Percentiles rank a stretch among this genome's conserved stretches.
Conservation (phyloP, 2,797 vertebrate species). For the Trachops cirrhosus region DNA sequence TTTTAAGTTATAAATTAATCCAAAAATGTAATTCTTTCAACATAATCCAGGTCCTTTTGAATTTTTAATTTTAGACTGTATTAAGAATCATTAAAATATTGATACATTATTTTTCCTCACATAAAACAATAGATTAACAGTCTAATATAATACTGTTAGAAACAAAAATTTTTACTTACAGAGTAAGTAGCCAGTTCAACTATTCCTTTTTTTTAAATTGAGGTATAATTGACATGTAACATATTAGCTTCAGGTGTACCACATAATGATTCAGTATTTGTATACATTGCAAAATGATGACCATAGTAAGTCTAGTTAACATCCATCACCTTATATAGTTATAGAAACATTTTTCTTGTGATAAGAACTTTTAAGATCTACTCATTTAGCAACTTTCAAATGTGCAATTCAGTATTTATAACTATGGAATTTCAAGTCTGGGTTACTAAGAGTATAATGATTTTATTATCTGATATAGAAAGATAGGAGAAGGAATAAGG, state of each 20-base stretch:
- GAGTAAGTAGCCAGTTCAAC: background rate
- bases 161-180: background rate
- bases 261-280: background rate
- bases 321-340: background rate
- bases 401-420: background rate
- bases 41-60: background rate
- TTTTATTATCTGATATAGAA: background rate
- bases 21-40: background rate
- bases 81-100: conserved; percentile 11
- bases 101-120: background rate
- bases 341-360: background rate
- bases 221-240: background rate
- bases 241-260: background rate
- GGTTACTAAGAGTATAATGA: background rate
- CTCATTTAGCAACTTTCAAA: background rate
- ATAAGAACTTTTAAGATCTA: background rate
- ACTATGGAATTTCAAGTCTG: background rate
- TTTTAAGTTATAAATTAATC: background rate
- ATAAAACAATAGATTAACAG: background rate
- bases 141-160: background rate
- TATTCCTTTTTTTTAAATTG: background rate
- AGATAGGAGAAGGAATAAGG: background rate
- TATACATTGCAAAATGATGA: background rate
- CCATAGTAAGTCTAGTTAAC: background rate
- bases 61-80: background rate